phyloP scores from a whole-genome alignment of 2,797 vertebrate species.

The Momotus momota region DNA sequence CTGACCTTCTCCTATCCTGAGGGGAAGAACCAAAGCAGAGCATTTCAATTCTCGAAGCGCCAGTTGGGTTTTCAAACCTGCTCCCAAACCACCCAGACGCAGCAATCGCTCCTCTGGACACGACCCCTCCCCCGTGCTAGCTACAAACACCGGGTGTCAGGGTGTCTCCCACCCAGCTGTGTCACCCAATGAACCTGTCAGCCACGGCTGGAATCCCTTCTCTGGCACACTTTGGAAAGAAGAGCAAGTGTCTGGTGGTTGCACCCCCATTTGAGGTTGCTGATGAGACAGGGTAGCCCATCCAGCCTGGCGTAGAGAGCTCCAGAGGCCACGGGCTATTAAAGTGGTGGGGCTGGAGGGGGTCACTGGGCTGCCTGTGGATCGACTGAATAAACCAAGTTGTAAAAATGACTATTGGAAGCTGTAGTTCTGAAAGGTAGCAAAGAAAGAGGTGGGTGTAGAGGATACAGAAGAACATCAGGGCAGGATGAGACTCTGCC shows the following conservation, averaged over 20 bases:
- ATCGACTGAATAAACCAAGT: too few species aligned
- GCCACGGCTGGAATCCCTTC: neutral
- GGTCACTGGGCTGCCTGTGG: neutral
- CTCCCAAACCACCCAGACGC: neutral
- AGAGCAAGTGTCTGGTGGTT: neutral
- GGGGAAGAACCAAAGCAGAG: neutral
- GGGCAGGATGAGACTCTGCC: neutral
- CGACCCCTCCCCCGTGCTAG: neutral
- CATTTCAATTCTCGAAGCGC: neutral
- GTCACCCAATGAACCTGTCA: neutral
- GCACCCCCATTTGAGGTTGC: neutral
- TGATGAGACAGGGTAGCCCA: neutral
- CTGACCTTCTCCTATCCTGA: neutral
- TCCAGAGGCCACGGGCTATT: neutral
- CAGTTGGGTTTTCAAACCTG: neutral
- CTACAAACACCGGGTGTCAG: neutral
- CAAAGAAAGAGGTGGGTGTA: neutral
- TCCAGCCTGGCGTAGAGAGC: neutral
- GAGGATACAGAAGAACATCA: neutral
- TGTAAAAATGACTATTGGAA: neutral
- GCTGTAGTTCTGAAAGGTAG: neutral
- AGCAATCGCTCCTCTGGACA: neutral
- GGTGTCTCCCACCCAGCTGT: rapidly evolving
- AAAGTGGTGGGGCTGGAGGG: neutral
- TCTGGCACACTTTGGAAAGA: neutral